A percentile compares a stretch with the other conserved stretches of the same genome.
These are phyloP conservation scores for Serinus canaria DNA, from an alignment of 2,113 vertebrate genomes.

Conservation along the genomic window DNA sequence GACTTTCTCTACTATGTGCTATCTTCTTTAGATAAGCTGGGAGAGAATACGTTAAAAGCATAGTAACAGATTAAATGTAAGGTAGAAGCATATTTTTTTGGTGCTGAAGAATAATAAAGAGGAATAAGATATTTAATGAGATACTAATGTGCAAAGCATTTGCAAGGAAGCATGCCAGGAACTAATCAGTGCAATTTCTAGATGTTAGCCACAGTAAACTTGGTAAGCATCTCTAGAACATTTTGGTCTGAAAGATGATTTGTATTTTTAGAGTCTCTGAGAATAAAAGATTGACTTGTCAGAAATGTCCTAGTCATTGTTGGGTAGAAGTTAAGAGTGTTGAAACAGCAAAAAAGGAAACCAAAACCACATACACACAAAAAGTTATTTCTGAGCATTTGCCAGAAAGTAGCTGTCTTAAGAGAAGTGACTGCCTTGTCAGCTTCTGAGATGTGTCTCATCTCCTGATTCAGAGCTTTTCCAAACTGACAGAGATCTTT, in stretches of 20 bases:
- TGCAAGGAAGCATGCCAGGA: background rate
- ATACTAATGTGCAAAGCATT: background rate
- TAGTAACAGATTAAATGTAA: background rate
- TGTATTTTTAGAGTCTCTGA: background rate
- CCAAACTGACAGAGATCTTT: slow-evolving; percentile 29
- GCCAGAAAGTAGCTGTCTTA: background rate
- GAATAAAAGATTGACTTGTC: background rate
- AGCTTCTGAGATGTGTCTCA: background rate
- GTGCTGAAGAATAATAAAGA: background rate
- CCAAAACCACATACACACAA: background rate
- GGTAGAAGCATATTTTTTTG: background rate
- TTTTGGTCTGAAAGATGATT: background rate
- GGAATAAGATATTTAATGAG: background rate
- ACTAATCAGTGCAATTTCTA: slow-evolving; percentile 13
- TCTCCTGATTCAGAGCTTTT: slow-evolving; percentile 31
- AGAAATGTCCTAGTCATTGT: background rate
- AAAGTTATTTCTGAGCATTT: background rate
- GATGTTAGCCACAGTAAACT: background rate
- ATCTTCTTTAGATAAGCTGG: background rate
- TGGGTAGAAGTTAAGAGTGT: background rate
- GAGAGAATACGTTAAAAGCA: background rate
- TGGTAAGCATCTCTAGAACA: slow-evolving; percentile 21
- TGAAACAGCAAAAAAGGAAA: background rate
- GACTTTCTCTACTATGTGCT: background rate
- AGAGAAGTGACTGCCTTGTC: slow-evolving; percentile 26